These are phyloP conservation scores for Galeopterus variegatus DNA, from an alignment of 2,113 vertebrate species.

Conservation along the genomic window DNA sequence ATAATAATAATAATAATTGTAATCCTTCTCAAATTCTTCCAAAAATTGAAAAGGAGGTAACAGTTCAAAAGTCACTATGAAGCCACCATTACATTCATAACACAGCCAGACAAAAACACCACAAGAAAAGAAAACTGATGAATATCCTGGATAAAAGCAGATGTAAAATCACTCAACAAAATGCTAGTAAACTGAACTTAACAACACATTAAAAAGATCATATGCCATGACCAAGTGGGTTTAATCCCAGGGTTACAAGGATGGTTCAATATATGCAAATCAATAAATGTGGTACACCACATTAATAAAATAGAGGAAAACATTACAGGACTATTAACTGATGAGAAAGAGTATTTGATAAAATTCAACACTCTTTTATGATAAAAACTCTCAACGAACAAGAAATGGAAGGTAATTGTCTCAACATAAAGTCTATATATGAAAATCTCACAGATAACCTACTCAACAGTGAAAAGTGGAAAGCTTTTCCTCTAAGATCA, in stretches of 20 bases:
- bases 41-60: not conserved
- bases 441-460: not conserved
- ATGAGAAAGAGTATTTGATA: not conserved
- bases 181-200: not conserved
- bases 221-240: no score
- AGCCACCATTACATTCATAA: not conserved
- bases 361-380: not conserved
- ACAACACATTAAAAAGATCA: not conserved
- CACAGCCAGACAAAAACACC: not conserved
- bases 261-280: not conserved
- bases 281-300: not conserved
- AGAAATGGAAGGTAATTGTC: not conserved
- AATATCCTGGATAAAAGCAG: not conserved
- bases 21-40: not conserved
- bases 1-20: not conserved
- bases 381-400: not conserved
- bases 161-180: not conserved
- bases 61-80: not conserved
- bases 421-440: not conserved
- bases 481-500: not conserved
- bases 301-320: not conserved
- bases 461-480: not conserved
- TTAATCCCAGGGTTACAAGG: not conserved
- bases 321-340: not conserved
- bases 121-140: not conserved